Evolutionary conservation across 2,888 invertebrate genomes (phyloP).

Genomic region (Ctena decussata): DNA sequence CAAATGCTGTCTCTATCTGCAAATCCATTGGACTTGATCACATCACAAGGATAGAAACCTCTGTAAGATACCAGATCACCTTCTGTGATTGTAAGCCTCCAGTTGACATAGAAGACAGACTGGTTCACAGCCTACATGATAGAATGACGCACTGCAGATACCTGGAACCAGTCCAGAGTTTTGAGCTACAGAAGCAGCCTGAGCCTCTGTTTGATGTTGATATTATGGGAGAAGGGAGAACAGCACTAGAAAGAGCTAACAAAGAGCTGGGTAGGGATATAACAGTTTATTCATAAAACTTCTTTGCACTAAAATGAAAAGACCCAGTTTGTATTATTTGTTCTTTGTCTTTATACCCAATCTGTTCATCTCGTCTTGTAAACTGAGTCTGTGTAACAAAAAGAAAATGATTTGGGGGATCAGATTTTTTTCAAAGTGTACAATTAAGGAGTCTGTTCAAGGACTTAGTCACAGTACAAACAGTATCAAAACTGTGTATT

Average conservation of each 20-base stretch:
- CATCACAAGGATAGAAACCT: constrained; percentile 92
- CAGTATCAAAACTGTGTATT: too few species aligned
- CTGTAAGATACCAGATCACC: constrained; percentile 89
- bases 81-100: constrained; percentile 55
- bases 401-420: too few species aligned
- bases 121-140: constrained; percentile 90
- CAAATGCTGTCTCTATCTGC: constrained; percentile 98
- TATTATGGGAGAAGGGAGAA: constrained; percentile 92
- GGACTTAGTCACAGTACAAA: too few species aligned
- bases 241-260: constrained; percentile 94
- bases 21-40: constrained; percentile 93
- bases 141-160: constrained; percentile 97
- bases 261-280: constrained; percentile 90
- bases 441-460: too few species aligned
- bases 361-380: too few species aligned
- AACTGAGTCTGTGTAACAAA: too few species aligned
- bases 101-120: constrained; percentile 68
- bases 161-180: constrained; percentile 89
- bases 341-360: too few species aligned
- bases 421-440: too few species aligned
- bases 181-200: constrained; percentile 88
- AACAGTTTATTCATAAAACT: too few species aligned
- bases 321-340: too few species aligned
- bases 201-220: constrained; percentile 95
- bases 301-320: too few species aligned